Evolutionary conservation across 1,140 invertebrate species (phyloP).

Genomic region (Hydropsyche tenuis): DNA sequence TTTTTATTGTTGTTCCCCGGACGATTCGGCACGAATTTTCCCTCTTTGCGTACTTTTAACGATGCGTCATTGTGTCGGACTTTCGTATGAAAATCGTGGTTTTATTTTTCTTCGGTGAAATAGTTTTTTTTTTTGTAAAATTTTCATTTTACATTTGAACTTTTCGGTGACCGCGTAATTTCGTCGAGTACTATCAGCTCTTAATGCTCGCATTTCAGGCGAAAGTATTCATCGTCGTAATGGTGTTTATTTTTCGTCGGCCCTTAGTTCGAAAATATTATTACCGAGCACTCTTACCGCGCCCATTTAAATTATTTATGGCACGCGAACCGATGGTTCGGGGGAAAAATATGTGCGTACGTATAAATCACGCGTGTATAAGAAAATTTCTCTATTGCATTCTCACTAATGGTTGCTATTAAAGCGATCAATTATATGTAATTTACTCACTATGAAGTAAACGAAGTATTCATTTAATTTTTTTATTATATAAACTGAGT

Average conservation of each 20-base stretch:
- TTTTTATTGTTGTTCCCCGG: background rate
- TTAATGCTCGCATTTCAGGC: slow-evolving; percentile 23
- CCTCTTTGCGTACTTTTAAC: no score
- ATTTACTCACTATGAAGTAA: no score
- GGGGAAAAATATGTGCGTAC: background rate
- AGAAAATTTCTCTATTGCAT: no score
- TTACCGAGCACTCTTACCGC: background rate
- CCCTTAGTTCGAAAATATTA: slow-evolving; percentile 21
- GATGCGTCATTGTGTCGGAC: no score
- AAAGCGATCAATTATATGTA: no score
- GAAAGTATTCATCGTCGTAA: slow-evolving; percentile 27
- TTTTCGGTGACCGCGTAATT: slow-evolving; percentile 2
- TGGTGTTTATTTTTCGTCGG: slow-evolving; percentile 30
- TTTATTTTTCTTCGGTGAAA: no score
- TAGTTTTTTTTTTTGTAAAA: no score
- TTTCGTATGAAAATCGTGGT: no score
- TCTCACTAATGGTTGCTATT: no score
- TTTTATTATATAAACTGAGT: no score
- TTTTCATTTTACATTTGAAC: background rate
- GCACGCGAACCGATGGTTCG: slow-evolving; percentile 17
- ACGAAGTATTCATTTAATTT: no score
- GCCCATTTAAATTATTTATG: slow-evolving; percentile 30
- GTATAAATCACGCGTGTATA: background rate
- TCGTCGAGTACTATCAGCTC: slow-evolving; percentile 21
- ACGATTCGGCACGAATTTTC: slow-evolving; percentile 6